Evolutionary conservation across 2,113 vertebrate species (phyloP).

Genomic region (Xenopus borealis): DNA sequence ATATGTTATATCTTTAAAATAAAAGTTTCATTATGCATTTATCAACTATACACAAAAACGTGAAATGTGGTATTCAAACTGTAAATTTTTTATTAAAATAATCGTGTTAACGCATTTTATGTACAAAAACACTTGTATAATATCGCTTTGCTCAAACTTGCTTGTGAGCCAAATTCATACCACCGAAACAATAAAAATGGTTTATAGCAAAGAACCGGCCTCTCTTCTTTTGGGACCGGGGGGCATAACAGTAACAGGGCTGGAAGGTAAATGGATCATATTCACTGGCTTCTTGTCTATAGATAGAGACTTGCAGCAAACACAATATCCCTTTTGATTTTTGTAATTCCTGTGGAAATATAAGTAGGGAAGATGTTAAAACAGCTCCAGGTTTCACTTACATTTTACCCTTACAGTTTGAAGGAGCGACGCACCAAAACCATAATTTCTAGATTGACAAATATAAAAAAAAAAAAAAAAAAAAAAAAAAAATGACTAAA

Average conservation of each 20-base stretch:
- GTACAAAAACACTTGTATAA: constrained; percentile 76
- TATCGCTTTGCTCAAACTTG: constrained; percentile 59
- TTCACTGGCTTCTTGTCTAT: constrained; percentile 50
- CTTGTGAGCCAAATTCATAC: constrained; percentile 53
- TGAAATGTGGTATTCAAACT: constrained; percentile 50
- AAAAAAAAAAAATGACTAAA: too few species aligned
- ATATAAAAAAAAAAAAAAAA: too few species aligned
- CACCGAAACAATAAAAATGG: constrained; percentile 54
- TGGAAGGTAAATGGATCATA: not conserved
- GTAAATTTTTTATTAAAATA: constrained; percentile 81
- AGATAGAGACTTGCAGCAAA: constrained; percentile 97
- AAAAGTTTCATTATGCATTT: constrained; percentile 55
- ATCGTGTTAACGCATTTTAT: constrained; percentile 69
- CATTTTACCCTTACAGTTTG: too few species aligned
- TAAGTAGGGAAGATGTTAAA: too few species aligned
- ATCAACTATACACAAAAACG: constrained; percentile 60
- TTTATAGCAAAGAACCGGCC: constrained; percentile 43
- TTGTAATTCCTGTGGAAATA: constrained; percentile 72
- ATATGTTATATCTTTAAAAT: constrained; percentile 58
- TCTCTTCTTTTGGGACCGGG: not conserved
- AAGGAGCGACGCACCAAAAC: too few species aligned
- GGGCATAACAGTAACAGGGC: not conserved
- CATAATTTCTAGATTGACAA: too few species aligned
- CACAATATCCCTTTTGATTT: constrained; percentile 97
- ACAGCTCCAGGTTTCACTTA: too few species aligned